Conservation (phyloP, 2,888 invertebrate genomes). For the Amiota minor region DNA sequence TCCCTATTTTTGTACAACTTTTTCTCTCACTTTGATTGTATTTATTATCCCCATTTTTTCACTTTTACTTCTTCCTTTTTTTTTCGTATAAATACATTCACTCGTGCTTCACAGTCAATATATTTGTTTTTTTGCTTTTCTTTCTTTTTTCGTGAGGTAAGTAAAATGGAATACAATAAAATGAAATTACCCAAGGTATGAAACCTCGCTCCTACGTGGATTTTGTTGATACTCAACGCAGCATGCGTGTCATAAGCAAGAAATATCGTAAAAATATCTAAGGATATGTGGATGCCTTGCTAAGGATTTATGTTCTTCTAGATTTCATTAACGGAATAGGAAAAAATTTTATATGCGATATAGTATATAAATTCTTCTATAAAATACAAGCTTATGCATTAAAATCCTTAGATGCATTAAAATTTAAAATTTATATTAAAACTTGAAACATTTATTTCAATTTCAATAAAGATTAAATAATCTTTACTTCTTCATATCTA, state of each 20-base stretch:
- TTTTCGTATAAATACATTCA: slow-evolving; percentile 9
- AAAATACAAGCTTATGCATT: background rate
- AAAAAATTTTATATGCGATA: too few species aligned
- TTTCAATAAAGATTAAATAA: too few species aligned
- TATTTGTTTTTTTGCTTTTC: too few species aligned
- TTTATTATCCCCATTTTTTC: slow-evolving; percentile 21
- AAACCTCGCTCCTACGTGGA: background rate
- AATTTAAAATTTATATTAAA: too few species aligned
- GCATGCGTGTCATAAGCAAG: slow-evolving; percentile 25
- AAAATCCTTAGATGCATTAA: too few species aligned
- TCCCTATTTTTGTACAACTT: slow-evolving; percentile 55
- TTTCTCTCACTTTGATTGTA: slow-evolving; percentile 37
- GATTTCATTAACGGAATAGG: background rate
- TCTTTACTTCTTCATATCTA: too few species aligned
- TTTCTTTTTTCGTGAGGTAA: background rate
- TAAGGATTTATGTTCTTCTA: too few species aligned
- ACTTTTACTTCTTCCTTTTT: too few species aligned
- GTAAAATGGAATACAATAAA: slow-evolving; percentile 22
- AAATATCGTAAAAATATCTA: too few species aligned
- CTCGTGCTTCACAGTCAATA: background rate
- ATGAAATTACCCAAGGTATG: slow-evolving; percentile 25
- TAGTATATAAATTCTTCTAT: background rate
- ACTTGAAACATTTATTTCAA: too few species aligned
- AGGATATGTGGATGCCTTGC: too few species aligned
- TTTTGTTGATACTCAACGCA: background rate